These are phyloP conservation scores for Caenorhabditis afra DNA, from an alignment of 2,888 invertebrate species.

Conservation along the genomic window DNA sequence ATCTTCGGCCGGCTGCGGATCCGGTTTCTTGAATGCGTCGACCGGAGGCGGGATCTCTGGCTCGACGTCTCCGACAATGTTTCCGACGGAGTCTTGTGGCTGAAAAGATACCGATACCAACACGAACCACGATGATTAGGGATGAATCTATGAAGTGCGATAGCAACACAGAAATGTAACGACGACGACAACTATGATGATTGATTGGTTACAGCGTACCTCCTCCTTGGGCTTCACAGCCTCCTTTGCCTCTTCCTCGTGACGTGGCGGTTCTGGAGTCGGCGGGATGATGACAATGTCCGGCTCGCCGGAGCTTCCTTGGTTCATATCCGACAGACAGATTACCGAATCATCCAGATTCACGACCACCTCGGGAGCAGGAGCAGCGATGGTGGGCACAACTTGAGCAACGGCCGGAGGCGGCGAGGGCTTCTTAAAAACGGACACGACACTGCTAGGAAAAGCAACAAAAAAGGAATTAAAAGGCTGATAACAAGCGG, in stretches of 20 bases:
- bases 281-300: constrained; percentile 56
- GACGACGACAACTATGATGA: constrained; percentile 2
- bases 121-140: constrained; percentile 9
- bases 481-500: constrained; percentile 16
- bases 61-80: constrained; percentile 23
- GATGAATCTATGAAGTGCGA: too few species aligned
- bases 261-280: constrained; percentile 56
- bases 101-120: constrained; percentile 21
- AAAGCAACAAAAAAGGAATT: background rate
- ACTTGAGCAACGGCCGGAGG: constrained; percentile 7
- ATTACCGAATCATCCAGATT: constrained; percentile 35
- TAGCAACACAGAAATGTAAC: background rate
- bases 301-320: background rate
- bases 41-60: constrained; percentile 38
- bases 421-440: constrained; percentile 13
- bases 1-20: background rate
- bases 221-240: background rate
- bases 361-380: constrained; percentile 7
- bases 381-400: background rate
- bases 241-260: background rate
- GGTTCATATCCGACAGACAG: constrained; percentile 9
- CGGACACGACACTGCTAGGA: constrained; percentile 37
- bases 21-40: constrained; percentile 38
- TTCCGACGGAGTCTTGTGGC: background rate
- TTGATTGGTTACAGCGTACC: background rate